Evolutionary conservation across 2,888 invertebrate genomes (phyloP).

Genomic region (Steinernema hermaphroditum): DNA sequence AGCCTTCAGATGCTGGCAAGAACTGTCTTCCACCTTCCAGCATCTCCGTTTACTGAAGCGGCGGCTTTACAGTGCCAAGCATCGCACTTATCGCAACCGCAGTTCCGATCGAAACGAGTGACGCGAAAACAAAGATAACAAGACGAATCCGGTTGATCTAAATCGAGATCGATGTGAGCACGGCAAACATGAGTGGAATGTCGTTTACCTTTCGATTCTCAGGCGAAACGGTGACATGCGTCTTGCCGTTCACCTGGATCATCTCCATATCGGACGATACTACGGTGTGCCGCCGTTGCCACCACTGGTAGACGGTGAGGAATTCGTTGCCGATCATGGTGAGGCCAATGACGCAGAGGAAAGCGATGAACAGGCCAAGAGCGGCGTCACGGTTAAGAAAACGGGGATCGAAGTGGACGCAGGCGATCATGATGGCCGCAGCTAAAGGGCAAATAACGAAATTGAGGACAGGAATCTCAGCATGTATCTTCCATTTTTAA

Average conservation of each 20-base stretch:
- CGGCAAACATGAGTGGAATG: constrained; percentile 11
- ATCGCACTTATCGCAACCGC: constrained; percentile 31
- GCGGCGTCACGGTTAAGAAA: constrained; percentile 48
- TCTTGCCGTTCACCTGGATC: constrained; percentile 41
- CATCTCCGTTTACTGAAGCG: not conserved
- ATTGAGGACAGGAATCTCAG: too few species aligned
- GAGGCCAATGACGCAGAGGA: constrained; percentile 41
- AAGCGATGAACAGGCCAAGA: constrained; percentile 49
- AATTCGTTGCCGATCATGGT: constrained; percentile 44
- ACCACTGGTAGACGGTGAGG: constrained; percentile 34
- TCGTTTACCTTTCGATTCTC: constrained; percentile 29
- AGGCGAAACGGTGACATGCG: constrained; percentile 24
- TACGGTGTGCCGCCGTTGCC: constrained; percentile 32
- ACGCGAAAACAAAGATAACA: constrained; percentile 21
- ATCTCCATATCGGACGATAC: constrained; percentile 47
- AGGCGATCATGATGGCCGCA: constrained; percentile 48
- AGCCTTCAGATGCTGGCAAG: not conserved
- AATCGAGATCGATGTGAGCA: constrained; percentile 1
- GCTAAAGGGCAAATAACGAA: constrained; percentile 35
- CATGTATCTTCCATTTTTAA: too few species aligned
- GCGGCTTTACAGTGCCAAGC: constrained; percentile 27
- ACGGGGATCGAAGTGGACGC: constrained; percentile 43
- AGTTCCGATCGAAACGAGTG: constrained; percentile 11
- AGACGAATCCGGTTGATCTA: constrained; percentile 33
- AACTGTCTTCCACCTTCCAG: not conserved